Conservation (phyloP, 2,797 vertebrate genomes). For the Pipistrellus nathusii region DNA sequence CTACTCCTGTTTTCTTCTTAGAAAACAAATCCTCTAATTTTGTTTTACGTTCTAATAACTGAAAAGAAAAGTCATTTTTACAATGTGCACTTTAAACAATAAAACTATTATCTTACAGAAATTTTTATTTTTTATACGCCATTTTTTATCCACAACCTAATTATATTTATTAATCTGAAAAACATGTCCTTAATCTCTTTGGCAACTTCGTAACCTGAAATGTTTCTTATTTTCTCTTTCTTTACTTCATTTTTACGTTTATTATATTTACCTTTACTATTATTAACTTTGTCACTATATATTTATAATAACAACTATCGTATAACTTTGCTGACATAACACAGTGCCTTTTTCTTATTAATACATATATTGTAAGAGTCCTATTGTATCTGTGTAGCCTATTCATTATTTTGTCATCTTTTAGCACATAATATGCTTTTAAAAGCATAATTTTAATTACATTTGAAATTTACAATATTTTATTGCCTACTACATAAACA, state of each 20-base stretch:
- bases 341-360: not conserved
- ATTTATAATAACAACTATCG: not conserved
- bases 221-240: slow-evolving; percentile 3
- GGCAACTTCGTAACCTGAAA: slow-evolving; percentile 25
- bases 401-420: slow-evolving; percentile 2
- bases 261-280: not conserved
- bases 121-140: slow-evolving; percentile 40
- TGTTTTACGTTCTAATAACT: not conserved
- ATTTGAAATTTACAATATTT: slow-evolving; percentile 1
- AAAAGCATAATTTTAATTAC: not conserved
- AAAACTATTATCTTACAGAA: slow-evolving; percentile 5
- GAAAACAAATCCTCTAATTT: slow-evolving; percentile 37
- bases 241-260: not conserved
- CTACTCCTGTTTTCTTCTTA: slow-evolving; percentile 29
- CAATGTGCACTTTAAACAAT: not conserved
- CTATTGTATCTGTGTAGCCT: not conserved
- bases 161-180: slow-evolving; percentile 28
- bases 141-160: slow-evolving; percentile 43
- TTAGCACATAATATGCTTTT: not conserved
- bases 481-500: not conserved
- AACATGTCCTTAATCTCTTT: slow-evolving; percentile 44
- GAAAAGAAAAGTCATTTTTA: slow-evolving; percentile 9
- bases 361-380: not conserved
- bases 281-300: not conserved
- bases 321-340: slow-evolving; percentile 7